A percentile compares a stretch with the other conserved stretches of the same genome.
phyloP scores from a whole-genome alignment of 2,797 vertebrate species.

The Allobates femoralis region DNA sequence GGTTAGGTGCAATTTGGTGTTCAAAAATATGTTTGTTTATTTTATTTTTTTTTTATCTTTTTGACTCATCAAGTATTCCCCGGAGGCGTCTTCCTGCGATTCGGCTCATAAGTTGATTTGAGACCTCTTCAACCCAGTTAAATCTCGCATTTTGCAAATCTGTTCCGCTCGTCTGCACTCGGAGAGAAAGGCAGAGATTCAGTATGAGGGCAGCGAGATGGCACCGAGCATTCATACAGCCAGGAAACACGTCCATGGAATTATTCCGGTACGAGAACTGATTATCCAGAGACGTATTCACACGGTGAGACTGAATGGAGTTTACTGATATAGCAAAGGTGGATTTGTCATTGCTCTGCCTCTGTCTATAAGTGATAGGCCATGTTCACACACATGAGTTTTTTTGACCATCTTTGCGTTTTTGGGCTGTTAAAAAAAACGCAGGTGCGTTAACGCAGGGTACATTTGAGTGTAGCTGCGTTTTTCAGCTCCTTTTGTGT shows the following conservation, averaged over 20 bases:
- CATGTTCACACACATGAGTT: too few species aligned
- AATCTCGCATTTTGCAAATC: constrained; percentile 14
- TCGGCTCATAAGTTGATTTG: constrained; percentile 13
- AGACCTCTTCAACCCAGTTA: constrained; percentile 3
- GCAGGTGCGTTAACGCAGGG: too few species aligned
- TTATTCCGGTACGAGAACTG: not conserved
- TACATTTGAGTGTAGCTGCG: too few species aligned
- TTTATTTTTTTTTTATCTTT: not conserved
- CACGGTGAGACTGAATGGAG: not conserved
- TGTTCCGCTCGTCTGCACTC: not conserved
- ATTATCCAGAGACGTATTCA: not conserved
- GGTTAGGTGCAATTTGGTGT: not conserved
- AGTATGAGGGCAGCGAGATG: not conserved
- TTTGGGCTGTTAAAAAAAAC: too few species aligned
- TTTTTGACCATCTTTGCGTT: too few species aligned
- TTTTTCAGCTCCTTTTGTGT: too few species aligned
- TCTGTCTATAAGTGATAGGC: too few species aligned
- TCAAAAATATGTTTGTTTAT: not conserved
- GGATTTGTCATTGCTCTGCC: not conserved
- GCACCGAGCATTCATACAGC: not conserved
- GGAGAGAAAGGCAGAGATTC: not conserved
- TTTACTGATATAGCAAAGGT: not conserved
- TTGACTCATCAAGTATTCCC: not conserved
- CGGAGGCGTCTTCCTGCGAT: not conserved
- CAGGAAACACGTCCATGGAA: not conserved